These are phyloP conservation scores for Sepiola atlantica DNA, from an alignment of 2,888 invertebrate genomes.

Conservation along the genomic window DNA sequence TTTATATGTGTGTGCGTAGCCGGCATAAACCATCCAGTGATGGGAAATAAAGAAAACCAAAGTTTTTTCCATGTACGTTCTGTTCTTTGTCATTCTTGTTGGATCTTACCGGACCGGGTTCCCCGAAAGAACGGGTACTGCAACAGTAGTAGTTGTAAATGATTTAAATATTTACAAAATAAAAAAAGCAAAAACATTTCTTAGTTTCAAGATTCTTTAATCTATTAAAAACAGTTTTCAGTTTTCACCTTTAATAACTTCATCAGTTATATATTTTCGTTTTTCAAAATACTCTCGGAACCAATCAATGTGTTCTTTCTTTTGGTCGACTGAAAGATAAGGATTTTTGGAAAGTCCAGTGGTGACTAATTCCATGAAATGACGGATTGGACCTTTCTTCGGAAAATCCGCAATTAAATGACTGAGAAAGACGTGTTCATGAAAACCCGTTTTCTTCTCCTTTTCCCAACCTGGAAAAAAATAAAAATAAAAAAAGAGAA, in stretches of 20 bases:
- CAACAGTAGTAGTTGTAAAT: no score
- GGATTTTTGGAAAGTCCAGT: conserved; percentile 95
- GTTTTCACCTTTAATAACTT: conserved; percentile 66
- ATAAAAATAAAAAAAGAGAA: conserved; percentile 45
- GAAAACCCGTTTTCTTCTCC: conserved; percentile 83
- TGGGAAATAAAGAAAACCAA: no score
- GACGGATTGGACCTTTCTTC: conserved; percentile 88
- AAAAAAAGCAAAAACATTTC: no score
- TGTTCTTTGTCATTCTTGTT: no score
- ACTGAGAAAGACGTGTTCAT: conserved; percentile 95
- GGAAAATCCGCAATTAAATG: conserved; percentile 90
- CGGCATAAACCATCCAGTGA: no score
- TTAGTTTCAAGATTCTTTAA: background rate
- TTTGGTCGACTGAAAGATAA: conserved; percentile 89
- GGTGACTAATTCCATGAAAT: conserved; percentile 97
- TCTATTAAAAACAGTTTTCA: background rate
- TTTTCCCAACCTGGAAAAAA: conserved; percentile 74
- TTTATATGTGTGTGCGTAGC: no score
- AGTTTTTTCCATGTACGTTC: no score
- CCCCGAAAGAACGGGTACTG: no score
- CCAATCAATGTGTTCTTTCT: conserved; percentile 92
- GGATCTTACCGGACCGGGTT: no score
- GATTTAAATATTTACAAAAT: no score
- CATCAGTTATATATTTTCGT: conserved; percentile 78
- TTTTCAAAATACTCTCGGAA: conserved; percentile 90